Conservation (phyloP, 2,888 invertebrate species). For the Bedellia somnulentella region DNA sequence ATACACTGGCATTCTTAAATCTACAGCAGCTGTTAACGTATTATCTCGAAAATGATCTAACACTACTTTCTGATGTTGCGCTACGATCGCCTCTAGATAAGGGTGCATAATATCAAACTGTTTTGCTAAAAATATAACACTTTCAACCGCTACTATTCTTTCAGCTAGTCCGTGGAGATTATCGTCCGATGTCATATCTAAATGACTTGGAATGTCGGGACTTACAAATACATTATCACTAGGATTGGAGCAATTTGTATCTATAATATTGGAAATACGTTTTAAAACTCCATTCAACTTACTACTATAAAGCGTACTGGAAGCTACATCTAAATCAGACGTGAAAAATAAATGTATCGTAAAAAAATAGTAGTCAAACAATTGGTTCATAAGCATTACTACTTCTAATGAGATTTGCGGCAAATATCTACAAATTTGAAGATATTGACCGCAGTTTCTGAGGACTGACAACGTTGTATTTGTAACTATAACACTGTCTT, state of each 20-base stretch:
- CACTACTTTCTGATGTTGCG: constrained; percentile 67
- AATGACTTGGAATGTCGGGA: constrained; percentile 27
- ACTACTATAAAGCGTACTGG: constrained; percentile 62
- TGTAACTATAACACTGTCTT: constrained; percentile 71
- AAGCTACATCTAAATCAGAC: constrained; percentile 65
- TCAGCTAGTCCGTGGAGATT: constrained; percentile 81
- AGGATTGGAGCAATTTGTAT: constrained; percentile 29
- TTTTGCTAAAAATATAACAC: constrained; percentile 84
- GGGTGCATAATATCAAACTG: constrained; percentile 84
- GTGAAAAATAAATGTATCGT: constrained; percentile 87
- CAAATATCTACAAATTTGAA: constrained; percentile 89
- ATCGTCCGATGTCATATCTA: constrained; percentile 56
- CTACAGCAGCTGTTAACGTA: constrained; percentile 70
- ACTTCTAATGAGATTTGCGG: constrained; percentile 91
- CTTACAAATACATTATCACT: constrained; percentile 22
- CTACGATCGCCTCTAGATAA: constrained; percentile 82
- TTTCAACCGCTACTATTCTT: constrained; percentile 90
- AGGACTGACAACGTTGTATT: constrained; percentile 91
- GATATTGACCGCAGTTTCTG: constrained; percentile 85
- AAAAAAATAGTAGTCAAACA: constrained; percentile 92
- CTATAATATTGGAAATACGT: constrained; percentile 75
- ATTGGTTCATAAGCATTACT: constrained; percentile 85
- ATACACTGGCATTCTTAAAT: constrained; percentile 83
- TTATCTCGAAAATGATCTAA: constrained; percentile 73
- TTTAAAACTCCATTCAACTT: constrained; percentile 76